Evolutionary conservation across 2,888 invertebrate genomes (phyloP), one percentile per base, ranked within the genome.

Genomic region (Papilio gigon): DNA sequence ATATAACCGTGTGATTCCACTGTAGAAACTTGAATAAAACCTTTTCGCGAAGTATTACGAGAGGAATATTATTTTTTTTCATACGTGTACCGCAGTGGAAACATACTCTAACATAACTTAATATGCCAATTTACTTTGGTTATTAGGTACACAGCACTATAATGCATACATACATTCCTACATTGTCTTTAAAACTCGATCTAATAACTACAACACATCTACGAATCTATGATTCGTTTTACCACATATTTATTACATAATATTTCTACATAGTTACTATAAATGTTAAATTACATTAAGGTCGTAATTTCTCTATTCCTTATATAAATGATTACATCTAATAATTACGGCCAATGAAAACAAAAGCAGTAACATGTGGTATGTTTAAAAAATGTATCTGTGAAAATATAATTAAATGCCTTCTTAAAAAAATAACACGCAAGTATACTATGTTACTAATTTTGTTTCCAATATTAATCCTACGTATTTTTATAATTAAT

Each of bases 221-320:
- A 50, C 25, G 25, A 47, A 47, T 50, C 50, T 50, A 50, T 50
- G 50, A 50, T 50, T 50, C 53, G 9, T 53, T 27, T 30, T n/a
- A 30, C 5, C 2, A 30, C 53, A 9, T 37, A 37, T 6, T 9
- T 25, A 25, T 25, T 50, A 25, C 22, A 1, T 5, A n/a, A n/a
- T n/a, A 53, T 1, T 11, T 8, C 27, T 27, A 30, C 27, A 14
- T 17, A 50, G 8, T 53, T 27, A n/a, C 27, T n/a, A 47, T 9
- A 5, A 33, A 33, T 9, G 35, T 9, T 22, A 47, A 20, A 11
- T 22, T 47, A 47, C 44, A 44, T 25, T 25, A n/a, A 11, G 20
- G 12, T n/a, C 20, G 22, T 22, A 22, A 20, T 9, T 1, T 47
- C 0, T 42, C 17, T 17, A 17, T 42, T 2, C 8, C 3, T 3